phyloP scores from a whole-genome alignment of 2,888 invertebrate species.

The Bedellia somnulentella region DNA sequence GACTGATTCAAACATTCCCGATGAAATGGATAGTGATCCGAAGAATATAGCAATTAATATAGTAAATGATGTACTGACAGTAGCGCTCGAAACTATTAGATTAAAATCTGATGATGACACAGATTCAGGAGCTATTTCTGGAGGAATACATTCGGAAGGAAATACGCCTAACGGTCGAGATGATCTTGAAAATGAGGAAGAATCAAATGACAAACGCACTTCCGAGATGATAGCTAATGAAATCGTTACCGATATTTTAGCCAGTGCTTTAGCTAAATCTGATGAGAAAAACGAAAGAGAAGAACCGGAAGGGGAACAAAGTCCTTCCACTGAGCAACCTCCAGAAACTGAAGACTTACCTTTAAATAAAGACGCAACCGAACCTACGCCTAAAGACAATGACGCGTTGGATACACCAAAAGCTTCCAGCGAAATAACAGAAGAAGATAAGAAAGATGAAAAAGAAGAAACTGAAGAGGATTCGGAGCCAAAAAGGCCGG shows the following conservation, averaged over 20 bases:
- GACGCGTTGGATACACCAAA: neutral
- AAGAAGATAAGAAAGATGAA: slow-evolving; percentile 36
- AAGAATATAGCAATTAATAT: slow-evolving; percentile 46
- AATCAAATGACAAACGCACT: slow-evolving; percentile 27
- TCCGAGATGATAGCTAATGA: slow-evolving; percentile 37
- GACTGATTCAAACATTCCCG: slow-evolving; percentile 28
- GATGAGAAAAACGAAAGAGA: slow-evolving; percentile 17
- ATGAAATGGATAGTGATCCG: slow-evolving; percentile 33
- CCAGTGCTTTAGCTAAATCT: slow-evolving; percentile 16
- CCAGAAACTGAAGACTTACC: neutral
- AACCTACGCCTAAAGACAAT: neutral
- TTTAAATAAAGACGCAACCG: neutral
- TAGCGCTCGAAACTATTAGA: slow-evolving; percentile 43
- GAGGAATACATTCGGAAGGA: slow-evolving; percentile 44
- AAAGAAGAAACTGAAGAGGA: slow-evolving; percentile 28
- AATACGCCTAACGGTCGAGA: slow-evolving; percentile 49
- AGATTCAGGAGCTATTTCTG: slow-evolving; percentile 50
- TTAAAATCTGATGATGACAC: slow-evolving; percentile 47
- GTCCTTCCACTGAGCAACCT: neutral
- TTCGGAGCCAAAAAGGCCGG: slow-evolving; percentile 35
- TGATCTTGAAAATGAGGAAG: slow-evolving; percentile 44
- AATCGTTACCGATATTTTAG: slow-evolving; percentile 32
- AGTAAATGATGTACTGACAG: slow-evolving; percentile 49
- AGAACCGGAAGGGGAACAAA: slow-evolving; percentile 5
- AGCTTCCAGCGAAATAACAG: slow-evolving; percentile 13